Conservation (phyloP, 2,113 vertebrate genomes). For the Mobula birostris region DNA sequence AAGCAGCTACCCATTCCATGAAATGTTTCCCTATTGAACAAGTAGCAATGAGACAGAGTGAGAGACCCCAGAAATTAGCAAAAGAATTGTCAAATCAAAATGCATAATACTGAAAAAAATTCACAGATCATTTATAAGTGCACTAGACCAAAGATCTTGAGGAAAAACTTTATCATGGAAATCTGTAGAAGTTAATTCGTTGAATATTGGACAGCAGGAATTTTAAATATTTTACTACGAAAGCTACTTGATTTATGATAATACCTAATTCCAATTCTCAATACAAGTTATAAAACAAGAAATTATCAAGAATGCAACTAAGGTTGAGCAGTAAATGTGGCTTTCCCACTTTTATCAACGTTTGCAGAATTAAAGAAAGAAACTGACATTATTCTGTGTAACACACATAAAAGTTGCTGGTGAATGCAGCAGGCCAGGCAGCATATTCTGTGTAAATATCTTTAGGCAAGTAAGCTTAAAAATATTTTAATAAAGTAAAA, state of each 20-base stretch:
- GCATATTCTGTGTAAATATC: neutral
- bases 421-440: no score
- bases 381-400: neutral
- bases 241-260: neutral
- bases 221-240: no score
- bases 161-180: neutral
- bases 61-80: no score
- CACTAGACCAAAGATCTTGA: no score
- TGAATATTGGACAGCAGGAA: no score
- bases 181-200: no score
- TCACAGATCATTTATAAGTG: no score
- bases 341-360: neutral
- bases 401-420: neutral
- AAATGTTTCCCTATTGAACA: neutral
- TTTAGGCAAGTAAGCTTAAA: neutral
- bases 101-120: no score
- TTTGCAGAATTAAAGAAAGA: neutral
- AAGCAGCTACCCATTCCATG: neutral
- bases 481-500: neutral
- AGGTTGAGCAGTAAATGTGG: neutral
- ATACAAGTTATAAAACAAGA: neutral
- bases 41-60: neutral
- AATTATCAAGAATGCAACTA: neutral
- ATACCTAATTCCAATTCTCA: neutral
- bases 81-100: no score